phyloP scores from a whole-genome alignment of 1,140 invertebrate species.

The Rhyzopertha dominica region DNA sequence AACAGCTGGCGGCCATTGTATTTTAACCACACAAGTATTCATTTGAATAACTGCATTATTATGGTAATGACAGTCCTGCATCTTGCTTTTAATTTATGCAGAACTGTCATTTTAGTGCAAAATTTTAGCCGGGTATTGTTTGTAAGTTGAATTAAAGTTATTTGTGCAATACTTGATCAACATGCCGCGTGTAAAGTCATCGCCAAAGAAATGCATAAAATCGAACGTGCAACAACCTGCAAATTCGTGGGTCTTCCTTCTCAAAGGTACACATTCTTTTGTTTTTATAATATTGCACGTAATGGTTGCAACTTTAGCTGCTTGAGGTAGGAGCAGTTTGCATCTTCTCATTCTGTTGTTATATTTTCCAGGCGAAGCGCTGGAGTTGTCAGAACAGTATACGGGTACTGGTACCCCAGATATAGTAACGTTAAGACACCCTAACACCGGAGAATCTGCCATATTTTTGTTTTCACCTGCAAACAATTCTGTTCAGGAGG shows the following conservation, averaged over 20 bases:
- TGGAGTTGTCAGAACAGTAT: slow-evolving; percentile 50
- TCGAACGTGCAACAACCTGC: slow-evolving; percentile 41
- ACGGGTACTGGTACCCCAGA: slow-evolving; percentile 60
- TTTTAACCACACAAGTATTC: no score
- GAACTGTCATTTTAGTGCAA: no score
- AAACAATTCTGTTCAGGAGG: slow-evolving; percentile 57
- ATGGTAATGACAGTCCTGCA: no score
- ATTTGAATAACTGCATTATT: no score
- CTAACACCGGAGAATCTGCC: slow-evolving; percentile 53
- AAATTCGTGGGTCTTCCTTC: slow-evolving; percentile 61
- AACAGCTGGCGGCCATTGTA: no score
- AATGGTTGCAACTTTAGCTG: no score
- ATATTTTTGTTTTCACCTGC: slow-evolving; percentile 58
- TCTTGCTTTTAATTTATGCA: no score
- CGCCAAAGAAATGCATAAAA: slow-evolving; percentile 54
- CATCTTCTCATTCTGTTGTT: slow-evolving; percentile 9
- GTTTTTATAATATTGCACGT: no score
- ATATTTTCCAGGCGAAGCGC: slow-evolving; percentile 42
- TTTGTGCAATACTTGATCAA: slow-evolving; percentile 19
- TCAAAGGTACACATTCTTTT: slow-evolving; percentile 52
- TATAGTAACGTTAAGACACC: slow-evolving; percentile 68
- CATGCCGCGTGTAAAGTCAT: slow-evolving; percentile 54
- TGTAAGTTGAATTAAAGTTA: no score
- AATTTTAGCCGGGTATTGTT: no score
- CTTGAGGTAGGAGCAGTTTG: no score